These are phyloP conservation scores for Callitettix versicolor DNA, from an alignment of 1,140 invertebrate species.

Conservation along the genomic window DNA sequence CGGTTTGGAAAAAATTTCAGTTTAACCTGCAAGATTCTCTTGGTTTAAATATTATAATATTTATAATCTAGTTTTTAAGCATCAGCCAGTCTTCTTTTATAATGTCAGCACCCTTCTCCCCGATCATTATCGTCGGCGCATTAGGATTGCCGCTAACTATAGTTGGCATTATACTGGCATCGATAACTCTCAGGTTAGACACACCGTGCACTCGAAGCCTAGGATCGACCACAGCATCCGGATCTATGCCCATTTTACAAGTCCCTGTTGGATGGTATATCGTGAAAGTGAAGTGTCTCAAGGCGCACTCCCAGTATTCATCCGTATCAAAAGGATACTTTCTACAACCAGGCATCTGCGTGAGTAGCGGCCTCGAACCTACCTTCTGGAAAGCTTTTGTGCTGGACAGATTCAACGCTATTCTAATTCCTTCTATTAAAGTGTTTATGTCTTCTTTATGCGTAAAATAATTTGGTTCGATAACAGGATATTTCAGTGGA, in stretches of 20 bases:
- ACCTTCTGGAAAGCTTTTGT: conserved; percentile 70
- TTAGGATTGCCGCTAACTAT: conserved; percentile 75
- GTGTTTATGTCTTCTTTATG: conserved; percentile 64
- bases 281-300: conserved; percentile 71
- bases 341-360: conserved; percentile 70
- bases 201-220: conserved; percentile 62
- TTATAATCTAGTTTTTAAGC: too few species aligned
- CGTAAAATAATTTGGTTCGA: conserved; percentile 87
- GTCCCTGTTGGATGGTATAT: conserved; percentile 79
- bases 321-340: conserved; percentile 50
- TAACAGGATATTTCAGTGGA: conserved; percentile 68
- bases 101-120: conserved; percentile 68
- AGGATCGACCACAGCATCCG: conserved; percentile 69
- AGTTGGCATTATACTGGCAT: conserved; percentile 69
- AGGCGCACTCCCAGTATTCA: conserved; percentile 76
- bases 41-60: too few species aligned
- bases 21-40: too few species aligned
- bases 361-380: conserved; percentile 62
- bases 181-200: conserved; percentile 56
- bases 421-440: conserved; percentile 68
- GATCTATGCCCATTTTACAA: conserved; percentile 73
- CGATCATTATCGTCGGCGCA: conserved; percentile 66
- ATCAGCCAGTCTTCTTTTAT: conserved; percentile 52
- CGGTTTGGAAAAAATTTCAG: too few species aligned
- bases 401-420: conserved; percentile 66